These are phyloP conservation scores for Molanna angustata DNA, from an alignment of 2,888 invertebrate genomes.

Conservation along the genomic window DNA sequence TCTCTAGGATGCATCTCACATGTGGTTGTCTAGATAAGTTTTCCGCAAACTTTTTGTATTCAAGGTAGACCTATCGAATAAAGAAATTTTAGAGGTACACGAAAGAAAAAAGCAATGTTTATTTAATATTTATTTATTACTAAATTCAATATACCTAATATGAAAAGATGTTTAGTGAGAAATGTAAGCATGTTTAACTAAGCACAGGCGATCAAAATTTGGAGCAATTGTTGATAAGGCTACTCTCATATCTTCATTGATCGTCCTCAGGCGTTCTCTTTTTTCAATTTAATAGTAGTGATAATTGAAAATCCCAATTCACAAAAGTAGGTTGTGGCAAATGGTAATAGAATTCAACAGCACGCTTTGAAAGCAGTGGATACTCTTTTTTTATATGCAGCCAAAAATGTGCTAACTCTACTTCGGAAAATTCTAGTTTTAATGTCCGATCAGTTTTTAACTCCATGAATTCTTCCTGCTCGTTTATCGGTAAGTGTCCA, in stretches of 20 bases:
- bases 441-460: constrained; percentile 8
- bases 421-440: too few relatives aligned
- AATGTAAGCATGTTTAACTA: constrained; percentile 21
- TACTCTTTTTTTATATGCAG: constrained; percentile 23
- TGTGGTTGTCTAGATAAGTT: too few relatives aligned
- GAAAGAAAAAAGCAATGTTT: constrained; percentile 4
- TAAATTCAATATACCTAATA: constrained; percentile 20
- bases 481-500: constrained; percentile 12
- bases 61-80: too few relatives aligned
- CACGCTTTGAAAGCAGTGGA: constrained; percentile 28
- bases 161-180: constrained; percentile 20
- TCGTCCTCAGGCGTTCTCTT: constrained; percentile 32
- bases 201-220: constrained; percentile 29
- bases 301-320: constrained; percentile 30
- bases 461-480: constrained; percentile 7
- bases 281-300: constrained; percentile 21
- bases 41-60: too few relatives aligned
- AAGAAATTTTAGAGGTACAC: too few relatives aligned
- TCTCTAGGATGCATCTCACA: too few relatives aligned
- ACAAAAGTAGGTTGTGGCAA: constrained; percentile 28
- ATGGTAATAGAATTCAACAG: constrained; percentile 34
- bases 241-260: constrained; percentile 34
- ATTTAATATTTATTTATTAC: constrained; percentile 3
- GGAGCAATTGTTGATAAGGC: constrained; percentile 27
- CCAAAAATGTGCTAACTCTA: too few relatives aligned